Conservation (phyloP, 2,113 vertebrate genomes). For the Nyctereutes procyonoides region DNA sequence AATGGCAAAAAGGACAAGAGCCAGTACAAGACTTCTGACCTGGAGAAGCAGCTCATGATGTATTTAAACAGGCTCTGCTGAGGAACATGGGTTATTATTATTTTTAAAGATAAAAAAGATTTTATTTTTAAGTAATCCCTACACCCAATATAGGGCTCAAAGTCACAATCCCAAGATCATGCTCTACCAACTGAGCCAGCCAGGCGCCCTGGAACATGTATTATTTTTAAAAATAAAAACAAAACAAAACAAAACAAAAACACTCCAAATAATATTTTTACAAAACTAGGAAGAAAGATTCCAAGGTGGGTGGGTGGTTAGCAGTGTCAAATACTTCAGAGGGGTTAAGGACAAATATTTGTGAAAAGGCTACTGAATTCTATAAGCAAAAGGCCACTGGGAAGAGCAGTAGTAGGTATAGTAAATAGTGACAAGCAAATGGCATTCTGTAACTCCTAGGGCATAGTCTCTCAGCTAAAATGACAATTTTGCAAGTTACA, state of each 20-base stretch:
- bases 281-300: background rate
- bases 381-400: background rate
- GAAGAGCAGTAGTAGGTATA: background rate
- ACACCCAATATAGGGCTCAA: background rate
- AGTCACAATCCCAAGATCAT: background rate
- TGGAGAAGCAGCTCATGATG: conserved; percentile 21
- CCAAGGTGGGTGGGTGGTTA: background rate
- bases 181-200: background rate
- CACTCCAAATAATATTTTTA: background rate
- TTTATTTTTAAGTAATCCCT: background rate
- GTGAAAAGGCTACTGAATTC: background rate
- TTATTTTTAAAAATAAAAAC: background rate
- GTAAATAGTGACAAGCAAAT: background rate
- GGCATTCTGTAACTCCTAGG: background rate
- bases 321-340: background rate
- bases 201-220: background rate
- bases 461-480: background rate
- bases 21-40: background rate
- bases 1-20: background rate
- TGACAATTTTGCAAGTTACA: background rate
- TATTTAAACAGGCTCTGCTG: background rate
- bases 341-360: background rate
- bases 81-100: background rate
- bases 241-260: background rate
- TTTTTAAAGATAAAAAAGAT: background rate